Conservation (phyloP, 2,888 invertebrate genomes). For the Drosophila neotestacea region DNA sequence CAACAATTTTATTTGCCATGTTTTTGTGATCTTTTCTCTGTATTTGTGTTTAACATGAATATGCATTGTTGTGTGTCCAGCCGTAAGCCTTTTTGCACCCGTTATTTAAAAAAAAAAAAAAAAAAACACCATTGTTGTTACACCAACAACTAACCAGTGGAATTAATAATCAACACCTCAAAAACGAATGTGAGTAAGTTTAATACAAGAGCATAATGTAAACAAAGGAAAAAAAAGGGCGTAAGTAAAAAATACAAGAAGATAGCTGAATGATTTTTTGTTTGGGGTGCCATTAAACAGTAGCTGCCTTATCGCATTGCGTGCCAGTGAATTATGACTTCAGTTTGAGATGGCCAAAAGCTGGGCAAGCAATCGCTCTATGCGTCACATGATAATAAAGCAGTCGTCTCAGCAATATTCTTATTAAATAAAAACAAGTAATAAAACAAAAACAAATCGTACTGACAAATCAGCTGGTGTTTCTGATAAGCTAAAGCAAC, state of each 20-base stretch:
- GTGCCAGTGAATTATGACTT: conserved; percentile 47
- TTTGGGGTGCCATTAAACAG: neutral
- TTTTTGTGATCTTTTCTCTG: too few relatives aligned
- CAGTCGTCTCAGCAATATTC: conserved; percentile 27
- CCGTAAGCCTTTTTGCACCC: too few relatives aligned
- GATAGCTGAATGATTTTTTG: neutral
- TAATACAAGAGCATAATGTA: conserved; percentile 8
- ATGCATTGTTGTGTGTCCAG: too few relatives aligned
- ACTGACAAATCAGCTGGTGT: conserved; percentile 42
- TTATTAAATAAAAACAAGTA: conserved; percentile 46
- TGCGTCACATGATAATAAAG: conserved; percentile 68
- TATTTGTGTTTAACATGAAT: too few relatives aligned
- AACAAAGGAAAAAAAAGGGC: conserved; percentile 34
- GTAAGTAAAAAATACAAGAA: neutral
- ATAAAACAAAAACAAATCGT: conserved; percentile 35
- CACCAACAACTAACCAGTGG: too few relatives aligned
- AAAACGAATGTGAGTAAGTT: conserved; percentile 4
- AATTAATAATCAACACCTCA: neutral
- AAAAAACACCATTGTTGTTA: neutral
- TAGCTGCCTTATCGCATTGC: conserved; percentile 20
- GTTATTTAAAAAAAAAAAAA: neutral
- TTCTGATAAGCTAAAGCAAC: conserved; percentile 37
- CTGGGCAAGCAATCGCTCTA: conserved; percentile 23
- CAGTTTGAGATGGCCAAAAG: conserved; percentile 34
- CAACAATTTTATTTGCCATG: too few relatives aligned